Evolutionary conservation across 2,888 invertebrate species (phyloP).

Genomic region (Cremastinae sp.): DNA sequence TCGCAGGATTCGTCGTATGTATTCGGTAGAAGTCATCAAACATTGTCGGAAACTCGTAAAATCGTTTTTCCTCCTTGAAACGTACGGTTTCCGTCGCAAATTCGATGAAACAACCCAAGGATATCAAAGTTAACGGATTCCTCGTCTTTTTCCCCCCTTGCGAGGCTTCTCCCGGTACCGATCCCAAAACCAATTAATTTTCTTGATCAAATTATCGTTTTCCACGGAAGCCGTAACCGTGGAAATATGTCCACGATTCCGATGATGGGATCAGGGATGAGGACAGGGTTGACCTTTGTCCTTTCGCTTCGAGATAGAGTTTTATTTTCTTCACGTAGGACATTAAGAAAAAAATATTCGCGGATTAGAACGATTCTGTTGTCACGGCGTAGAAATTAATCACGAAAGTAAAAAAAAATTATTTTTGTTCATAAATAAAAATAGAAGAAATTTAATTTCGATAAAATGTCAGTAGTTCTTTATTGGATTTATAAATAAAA

Average conservation of each 20-base stretch:
- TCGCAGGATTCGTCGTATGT: too few relatives aligned
- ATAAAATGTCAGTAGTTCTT: too few relatives aligned
- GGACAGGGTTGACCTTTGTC: neutral
- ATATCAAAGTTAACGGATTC: neutral
- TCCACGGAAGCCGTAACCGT: conserved; percentile 3
- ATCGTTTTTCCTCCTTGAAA: neutral
- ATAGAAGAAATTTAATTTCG: too few relatives aligned
- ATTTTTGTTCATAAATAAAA: too few relatives aligned
- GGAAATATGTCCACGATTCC: conserved; percentile 17
- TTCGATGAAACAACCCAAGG: conserved; percentile 12
- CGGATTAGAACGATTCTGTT: too few relatives aligned
- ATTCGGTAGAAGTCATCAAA: too few relatives aligned
- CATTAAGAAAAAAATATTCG: too few relatives aligned
- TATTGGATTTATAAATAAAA: too few relatives aligned
- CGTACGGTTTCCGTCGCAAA: conserved; percentile 41
- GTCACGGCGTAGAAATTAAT: too few relatives aligned
- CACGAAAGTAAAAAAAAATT: too few relatives aligned
- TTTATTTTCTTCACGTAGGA: neutral
- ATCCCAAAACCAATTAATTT: conserved; percentile 45
- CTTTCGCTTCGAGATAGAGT: neutral
- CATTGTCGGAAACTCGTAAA: too few relatives aligned
- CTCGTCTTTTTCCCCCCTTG: neutral
- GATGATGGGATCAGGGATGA: neutral
- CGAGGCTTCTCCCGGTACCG: conserved; percentile 29
- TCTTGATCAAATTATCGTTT: conserved; percentile 27